These are phyloP conservation scores for Lithodes maja DNA, from an alignment of 2,888 invertebrate species.

Conservation along the genomic window DNA sequence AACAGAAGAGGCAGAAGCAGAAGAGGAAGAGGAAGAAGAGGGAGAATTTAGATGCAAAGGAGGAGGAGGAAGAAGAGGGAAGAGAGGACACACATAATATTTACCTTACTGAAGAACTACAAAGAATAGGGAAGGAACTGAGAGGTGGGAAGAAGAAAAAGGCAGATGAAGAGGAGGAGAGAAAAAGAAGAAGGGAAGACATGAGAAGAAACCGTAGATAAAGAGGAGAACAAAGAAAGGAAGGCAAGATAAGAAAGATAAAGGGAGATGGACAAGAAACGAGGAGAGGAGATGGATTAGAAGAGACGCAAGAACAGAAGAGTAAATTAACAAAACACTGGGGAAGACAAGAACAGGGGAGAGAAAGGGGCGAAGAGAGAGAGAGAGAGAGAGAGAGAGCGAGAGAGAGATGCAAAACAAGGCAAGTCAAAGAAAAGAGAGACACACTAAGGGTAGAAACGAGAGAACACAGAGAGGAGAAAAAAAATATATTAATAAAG, in stretches of 20 bases:
- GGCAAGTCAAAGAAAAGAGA: too few species aligned
- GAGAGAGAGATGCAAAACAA: too few species aligned
- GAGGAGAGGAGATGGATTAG: neutral
- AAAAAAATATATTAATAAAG: neutral
- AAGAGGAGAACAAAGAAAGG: neutral
- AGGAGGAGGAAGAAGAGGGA: neutral
- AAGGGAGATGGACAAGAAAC: neutral
- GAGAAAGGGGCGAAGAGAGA: too few species aligned
- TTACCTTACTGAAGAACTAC: too few species aligned
- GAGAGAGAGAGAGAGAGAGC: slow-evolving; percentile 10
- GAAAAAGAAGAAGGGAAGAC: neutral
- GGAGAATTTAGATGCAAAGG: neutral
- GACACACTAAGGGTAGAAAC: neutral
- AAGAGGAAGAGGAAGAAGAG: neutral
- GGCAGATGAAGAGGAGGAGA: neutral
- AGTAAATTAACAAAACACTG: neutral
- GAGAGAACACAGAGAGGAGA: neutral
- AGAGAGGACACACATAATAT: neutral
- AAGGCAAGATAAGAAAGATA: too few species aligned
- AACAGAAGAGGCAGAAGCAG: neutral
- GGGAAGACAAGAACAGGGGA: too few species aligned
- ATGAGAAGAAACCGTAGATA: neutral
- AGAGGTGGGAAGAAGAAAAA: neutral
- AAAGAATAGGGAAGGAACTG: neutral
- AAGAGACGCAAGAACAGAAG: neutral